Evolutionary conservation across 2,797 vertebrate genomes (phyloP).

Genomic region (Silurus lanzhouensis): DNA sequence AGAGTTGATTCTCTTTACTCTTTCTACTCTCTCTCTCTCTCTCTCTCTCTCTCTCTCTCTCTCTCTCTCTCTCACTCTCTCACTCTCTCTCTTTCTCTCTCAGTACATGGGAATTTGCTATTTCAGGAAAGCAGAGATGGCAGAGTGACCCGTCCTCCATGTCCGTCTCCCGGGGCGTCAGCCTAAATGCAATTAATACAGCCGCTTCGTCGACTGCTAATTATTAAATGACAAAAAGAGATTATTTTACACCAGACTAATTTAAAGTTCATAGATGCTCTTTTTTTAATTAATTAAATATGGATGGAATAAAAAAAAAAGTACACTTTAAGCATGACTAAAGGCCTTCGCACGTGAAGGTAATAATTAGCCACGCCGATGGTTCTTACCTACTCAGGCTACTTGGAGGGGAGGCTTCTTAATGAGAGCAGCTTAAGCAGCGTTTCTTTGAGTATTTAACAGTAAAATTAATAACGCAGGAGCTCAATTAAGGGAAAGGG

Average conservation of each 20-base stretch:
- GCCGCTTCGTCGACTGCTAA: slow-evolving; percentile 86
- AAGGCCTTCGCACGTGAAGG: slow-evolving; percentile 71
- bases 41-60: slow-evolving; percentile 71
- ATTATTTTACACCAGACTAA: slow-evolving; percentile 91
- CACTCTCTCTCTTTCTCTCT: slow-evolving; percentile 74
- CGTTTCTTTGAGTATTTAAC: slow-evolving; percentile 76
- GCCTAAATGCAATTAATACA: slow-evolving; percentile 90
- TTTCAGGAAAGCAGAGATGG: slow-evolving; percentile 86
- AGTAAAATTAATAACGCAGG: slow-evolving; percentile 77
- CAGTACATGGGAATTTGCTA: slow-evolving; percentile 90
- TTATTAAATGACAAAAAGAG: slow-evolving; percentile 89
- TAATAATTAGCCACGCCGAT: slow-evolving; percentile 64
- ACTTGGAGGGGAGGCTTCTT: slow-evolving; percentile 56
- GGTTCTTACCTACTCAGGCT: slow-evolving; percentile 56
- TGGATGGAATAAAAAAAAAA: slow-evolving; percentile 61
- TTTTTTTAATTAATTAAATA: slow-evolving; percentile 82
- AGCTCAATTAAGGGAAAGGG: slow-evolving; percentile 69
- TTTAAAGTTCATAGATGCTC: slow-evolving; percentile 91
- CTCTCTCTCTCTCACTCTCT: slow-evolving; percentile 68
- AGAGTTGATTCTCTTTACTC: slow-evolving; percentile 77
- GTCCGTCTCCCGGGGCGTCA: slow-evolving; percentile 77
- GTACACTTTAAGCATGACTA: slow-evolving; percentile 74
- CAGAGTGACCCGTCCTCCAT: slow-evolving; percentile 77
- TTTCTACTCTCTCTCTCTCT: slow-evolving; percentile 63
- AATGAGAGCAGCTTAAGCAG: slow-evolving; percentile 72